Base-by-base conservation (phyloP, 2,797 vertebrate genomes). In the Brachyrhaphis roseni region DNA sequence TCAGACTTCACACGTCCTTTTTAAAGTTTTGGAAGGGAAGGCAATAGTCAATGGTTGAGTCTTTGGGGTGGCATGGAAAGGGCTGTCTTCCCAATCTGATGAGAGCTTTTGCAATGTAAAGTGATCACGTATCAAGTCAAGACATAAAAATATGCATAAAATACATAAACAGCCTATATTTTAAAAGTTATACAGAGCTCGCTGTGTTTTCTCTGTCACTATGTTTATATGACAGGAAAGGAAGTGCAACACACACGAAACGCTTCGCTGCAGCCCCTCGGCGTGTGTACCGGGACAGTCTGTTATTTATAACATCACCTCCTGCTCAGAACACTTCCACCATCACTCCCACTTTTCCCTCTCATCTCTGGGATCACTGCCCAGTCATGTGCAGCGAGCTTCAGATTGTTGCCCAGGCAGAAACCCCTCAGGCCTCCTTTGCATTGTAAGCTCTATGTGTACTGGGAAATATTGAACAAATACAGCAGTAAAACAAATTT, bases 271-370 rank as follows among this genome's bases (percentile, higher is more conserved):
- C 66, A 28, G 66, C 26, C 41, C 41, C 64, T 68, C 36, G 3
- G 36, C 46, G 41, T 71, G 51, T 55, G 74, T 85, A 78, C 68
- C 78, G 75, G 49, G 78, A 47, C 68, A 55, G 49, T 26, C 16
- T 43, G 73, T 85, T 85, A 84, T 89, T 90, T 87, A 90, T 84
- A 68, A 79, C 76, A 73, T 84, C 72, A 70, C 46, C 62, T 80
- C 73, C 64, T 79, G 80, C 80, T 79, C 84, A 84, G 80, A 82
- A 88, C 75, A 75, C 75, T 87, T 84, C 62, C 82, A 53, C 34
- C 74, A 70, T 84, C 64, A 77, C 82, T 86, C 80, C 53, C 34
- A 26, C 62, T 78, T 79, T 84, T 78, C 1, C 0, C 20, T 82
- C 79, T 84, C 84, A 82, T 82, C 75, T 74, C 83, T 72, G 82